Base-by-base conservation (phyloP, 2,113 vertebrate genomes). In the Phaetusa simplex region DNA sequence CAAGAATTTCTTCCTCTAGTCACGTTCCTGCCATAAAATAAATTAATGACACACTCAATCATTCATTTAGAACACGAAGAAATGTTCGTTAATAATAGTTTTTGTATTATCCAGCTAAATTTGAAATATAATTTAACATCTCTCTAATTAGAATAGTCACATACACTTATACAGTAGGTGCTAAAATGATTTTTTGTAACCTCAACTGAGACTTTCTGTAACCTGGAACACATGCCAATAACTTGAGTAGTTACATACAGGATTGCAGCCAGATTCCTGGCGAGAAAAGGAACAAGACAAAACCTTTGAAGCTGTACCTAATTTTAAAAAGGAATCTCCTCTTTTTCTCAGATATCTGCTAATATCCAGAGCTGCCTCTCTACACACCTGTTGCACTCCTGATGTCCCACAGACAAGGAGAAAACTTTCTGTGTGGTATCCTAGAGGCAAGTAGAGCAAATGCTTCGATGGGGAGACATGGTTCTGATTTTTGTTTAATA, bases 1-100 rank as follows among this genome's bases (percentile, higher is more conserved):
- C 70, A 86, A 95, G 91, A 95, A 95, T 97, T 97, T 95, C 89
- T 96, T 91, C 16, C 53, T 23, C 70, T 80, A 93, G 91, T 95
- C 97, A 96, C 58, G 91, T 95, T 96, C 87, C 70, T 94, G 77
- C 91, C 71, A 93, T 85, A 93, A 97, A 95, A 94, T 82, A 96
- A 95, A 96, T 89, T 92, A 95, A 95, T 91, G 87, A 94, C 84
- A 96, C 74, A 76, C 62, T 96, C 93, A 90, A 73, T 96, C 96
- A 91, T 82, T 91, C 96, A 80, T 82, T 95, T 93, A 97, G 70
- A 86, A 95, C 82, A 93, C 0, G 32, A 80, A 95, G 74, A 26
- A 96, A 81, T 34, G 82, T 78, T 95, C 64, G 59, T 77, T 96
- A 96, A 97, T 82, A 93, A 93, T 5, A 91, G 93, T 95, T 93